A percentile compares a stretch with the other conserved stretches of the same genome.
phyloP scores from a whole-genome alignment of 2,797 vertebrate genomes.

The Macrochelys suwanniensis region DNA sequence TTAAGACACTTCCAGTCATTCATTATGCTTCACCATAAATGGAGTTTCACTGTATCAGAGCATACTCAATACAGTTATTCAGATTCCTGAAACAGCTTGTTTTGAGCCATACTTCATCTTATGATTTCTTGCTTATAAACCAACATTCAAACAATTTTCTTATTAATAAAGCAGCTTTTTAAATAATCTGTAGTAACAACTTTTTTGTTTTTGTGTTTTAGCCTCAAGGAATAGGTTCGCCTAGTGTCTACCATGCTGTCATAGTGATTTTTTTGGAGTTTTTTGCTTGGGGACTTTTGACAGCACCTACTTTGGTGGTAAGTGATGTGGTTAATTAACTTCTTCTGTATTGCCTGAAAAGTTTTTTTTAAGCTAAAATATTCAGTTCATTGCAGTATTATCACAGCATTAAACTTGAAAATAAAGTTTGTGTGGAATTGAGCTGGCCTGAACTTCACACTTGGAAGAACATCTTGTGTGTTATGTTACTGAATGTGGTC shows the following conservation, averaged over 20 bases:
- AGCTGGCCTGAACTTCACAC: background rate
- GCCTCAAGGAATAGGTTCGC: conserved; percentile 90
- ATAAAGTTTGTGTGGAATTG: rapidly evolving
- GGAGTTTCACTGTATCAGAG: background rate
- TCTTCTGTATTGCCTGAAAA: rapidly evolving
- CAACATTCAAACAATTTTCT: background rate
- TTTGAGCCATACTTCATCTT: background rate
- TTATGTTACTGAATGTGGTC: background rate
- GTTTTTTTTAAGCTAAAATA: too few relatives aligned
- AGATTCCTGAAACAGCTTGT: background rate
- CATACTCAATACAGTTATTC: background rate
- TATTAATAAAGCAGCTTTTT: background rate
- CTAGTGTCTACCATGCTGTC: conserved; percentile 93
- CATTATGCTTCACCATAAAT: background rate
- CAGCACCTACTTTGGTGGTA: conserved; percentile 94
- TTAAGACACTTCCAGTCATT: background rate
- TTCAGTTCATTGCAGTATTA: background rate
- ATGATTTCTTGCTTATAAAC: background rate
- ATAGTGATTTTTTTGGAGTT: conserved; percentile 99
- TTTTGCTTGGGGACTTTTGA: conserved; percentile 96
- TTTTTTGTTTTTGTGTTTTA: conserved; percentile 59
- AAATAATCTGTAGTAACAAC: background rate
- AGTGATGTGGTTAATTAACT: conserved; percentile 62
- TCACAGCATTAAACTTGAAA: background rate
- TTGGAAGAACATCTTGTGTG: background rate